Evolutionary conservation across 1,140 invertebrate genomes (phyloP).

Genomic region (Neoseiulus cucumeris): DNA sequence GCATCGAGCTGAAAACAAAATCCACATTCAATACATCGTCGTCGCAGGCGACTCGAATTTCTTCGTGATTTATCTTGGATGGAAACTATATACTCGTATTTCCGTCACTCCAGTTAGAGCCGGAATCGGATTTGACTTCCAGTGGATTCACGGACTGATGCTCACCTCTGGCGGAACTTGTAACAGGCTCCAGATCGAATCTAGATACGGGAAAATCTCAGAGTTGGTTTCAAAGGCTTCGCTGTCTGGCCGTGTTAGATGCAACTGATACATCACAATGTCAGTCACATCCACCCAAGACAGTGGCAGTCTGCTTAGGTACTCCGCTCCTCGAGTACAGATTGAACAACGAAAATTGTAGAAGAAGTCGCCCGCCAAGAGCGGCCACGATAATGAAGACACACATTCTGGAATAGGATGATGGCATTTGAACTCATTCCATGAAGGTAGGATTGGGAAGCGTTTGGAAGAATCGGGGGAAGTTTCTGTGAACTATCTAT

Average conservation of each 20-base stretch:
- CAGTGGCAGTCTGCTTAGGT: neutral
- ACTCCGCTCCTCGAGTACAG: neutral
- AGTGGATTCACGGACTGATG: neutral
- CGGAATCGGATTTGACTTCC: neutral
- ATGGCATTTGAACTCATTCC: no score
- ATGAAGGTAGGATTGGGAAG: no score
- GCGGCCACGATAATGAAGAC: neutral
- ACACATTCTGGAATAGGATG: neutral
- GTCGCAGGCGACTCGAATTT: neutral
- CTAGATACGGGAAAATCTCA: conserved; percentile 1
- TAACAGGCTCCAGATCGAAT: conserved; percentile 1
- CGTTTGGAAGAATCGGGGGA: no score
- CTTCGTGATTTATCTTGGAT: neutral
- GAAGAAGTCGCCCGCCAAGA: neutral
- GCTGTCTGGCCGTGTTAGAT: neutral
- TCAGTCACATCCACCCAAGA: conserved; percentile 2
- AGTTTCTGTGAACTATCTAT: no score
- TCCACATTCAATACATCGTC: neutral
- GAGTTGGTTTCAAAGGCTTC: neutral
- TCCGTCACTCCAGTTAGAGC: neutral
- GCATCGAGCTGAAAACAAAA: neutral
- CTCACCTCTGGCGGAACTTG: neutral
- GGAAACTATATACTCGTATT: neutral
- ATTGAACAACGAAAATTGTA: neutral
- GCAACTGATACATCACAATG: neutral